Evolutionary conservation across 2,797 vertebrate genomes (phyloP), one percentile per base, ranked within the genome.

Genomic region (Urocyon cinereoargenteus): DNA sequence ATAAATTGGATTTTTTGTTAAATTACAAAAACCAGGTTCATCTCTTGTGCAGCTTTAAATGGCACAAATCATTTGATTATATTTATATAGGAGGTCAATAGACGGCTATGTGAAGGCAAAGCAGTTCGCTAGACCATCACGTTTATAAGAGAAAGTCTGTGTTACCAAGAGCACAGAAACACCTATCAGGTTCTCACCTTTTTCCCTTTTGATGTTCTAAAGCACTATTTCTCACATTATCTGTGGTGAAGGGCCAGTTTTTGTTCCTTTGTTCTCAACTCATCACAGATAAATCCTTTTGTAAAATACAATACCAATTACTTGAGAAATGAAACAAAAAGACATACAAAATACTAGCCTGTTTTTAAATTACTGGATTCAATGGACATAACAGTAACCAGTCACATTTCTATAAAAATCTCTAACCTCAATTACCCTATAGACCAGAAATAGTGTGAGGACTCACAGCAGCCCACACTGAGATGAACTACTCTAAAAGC

Each of bases 1-100:
- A 45, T 97, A 97, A 98, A 97, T 95, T 97, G 79, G 51, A 61
- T 92, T 75, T 95, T 97, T 97, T 95, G 89, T 96, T 96, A 96
- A 96, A 97, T 97, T 91, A 93, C 86, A 94, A 95, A 97, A 96
- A 61, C 34, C 40, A 14, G 70, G 64, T 97, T 95, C 90, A 90
- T 92, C 75, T 96, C 96, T 93, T 94, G 79, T 94, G 72, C 68
- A 90, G 28, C 70, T 93, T 62, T 70, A 8, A 97, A 82, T 87
- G 96, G 96, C 84, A 97, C 57, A 95, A 94, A 87, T 85, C 89
- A 82, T 97, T 96, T 98, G 68, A 96, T 97, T 95, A 79, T 90
- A 94, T 97, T 96, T 97, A 64, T 97, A 61, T 96, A 73, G 75
- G 45, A 51, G 34, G 81, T 85, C 89, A 97, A 64, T 22, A 86